Base-by-base conservation (phyloP, 2,888 invertebrate genomes). In the Labia minor region DNA sequence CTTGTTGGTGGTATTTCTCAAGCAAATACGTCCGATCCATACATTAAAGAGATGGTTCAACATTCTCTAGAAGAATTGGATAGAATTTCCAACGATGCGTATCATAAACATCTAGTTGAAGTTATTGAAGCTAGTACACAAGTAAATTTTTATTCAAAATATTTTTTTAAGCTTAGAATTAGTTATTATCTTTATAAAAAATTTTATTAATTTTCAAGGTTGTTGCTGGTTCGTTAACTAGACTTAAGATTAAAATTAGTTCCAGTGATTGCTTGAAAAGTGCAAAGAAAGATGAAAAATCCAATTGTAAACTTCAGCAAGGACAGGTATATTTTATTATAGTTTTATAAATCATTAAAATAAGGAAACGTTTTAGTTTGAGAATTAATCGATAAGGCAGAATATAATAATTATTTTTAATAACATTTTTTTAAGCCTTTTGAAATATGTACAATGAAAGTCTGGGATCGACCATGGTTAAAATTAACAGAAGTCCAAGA, bases 181-280 rank as follows among this genome's bases (percentile, higher is more conserved):
- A n/a, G n/a, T n/a, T n/a, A n/a, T n/a, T n/a, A n/a, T n/a, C n/a
- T n/a, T n/a, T n/a, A n/a, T n/a, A n/a, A n/a, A n/a, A n/a, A n/a
- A n/a, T 65, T 1, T 6, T 21, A 3, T 65, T 2, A 14, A 61
- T 18, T 19, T 66, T 63, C 4, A 81, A 84, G 76, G 74, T 83
- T 11, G 82, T 85, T 3, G 76, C 82, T 64, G 86, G 86, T 18
- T 72, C 76, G 21, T 72, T 82, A 65, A 84, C 83, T 21, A 82
- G 80, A 73, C 81, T 89, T 62, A 80, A 81, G 70, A 82, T 83
- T 65, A 78, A 81, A 71, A 76, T 87, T 10, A 83, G 83, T 14
- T 79, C 80, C 61, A 83, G 84, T 1, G 78, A 79, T 67, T 85
- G 86, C 71, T 73, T 75, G 8, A 81, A 80, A 70, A 68, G 65